phyloP scores from a whole-genome alignment of 2,113 vertebrate genomes.

The Pogona vitticeps region DNA sequence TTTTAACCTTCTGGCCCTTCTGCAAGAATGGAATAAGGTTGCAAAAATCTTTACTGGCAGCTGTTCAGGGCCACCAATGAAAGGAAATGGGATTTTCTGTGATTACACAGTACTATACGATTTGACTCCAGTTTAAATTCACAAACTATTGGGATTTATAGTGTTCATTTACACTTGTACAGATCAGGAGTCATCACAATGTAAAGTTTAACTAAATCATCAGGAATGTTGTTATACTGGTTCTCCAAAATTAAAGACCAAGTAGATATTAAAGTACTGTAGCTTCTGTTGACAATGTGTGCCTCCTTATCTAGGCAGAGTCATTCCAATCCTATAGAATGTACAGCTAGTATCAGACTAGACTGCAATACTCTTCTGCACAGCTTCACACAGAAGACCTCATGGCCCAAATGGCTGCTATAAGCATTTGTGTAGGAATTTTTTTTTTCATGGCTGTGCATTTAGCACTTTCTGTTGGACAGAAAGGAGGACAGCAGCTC shows the following conservation, averaged over 20 bases:
- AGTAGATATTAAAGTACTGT: conserved; percentile 3
- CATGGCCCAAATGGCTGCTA: not conserved
- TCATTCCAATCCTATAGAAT: not conserved
- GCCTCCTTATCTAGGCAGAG: not conserved
- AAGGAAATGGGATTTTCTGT: not conserved
- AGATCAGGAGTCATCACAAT: not conserved
- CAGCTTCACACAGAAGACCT: not conserved
- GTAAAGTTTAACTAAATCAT: not conserved
- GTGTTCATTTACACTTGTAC: not conserved
- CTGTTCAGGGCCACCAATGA: not conserved
- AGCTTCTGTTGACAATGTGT: not conserved
- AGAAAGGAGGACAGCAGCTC: not conserved
- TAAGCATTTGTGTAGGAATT: not conserved
- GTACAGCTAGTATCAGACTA: not conserved
- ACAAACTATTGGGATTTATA: not conserved
- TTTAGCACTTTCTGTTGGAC: not conserved
- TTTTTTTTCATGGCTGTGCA: not conserved
- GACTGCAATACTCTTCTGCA: not conserved
- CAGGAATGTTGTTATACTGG: conserved; percentile 3
- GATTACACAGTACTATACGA: not conserved
- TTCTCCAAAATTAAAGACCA: conserved; percentile 21
- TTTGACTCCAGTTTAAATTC: not conserved
- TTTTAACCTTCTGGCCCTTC: not conserved
- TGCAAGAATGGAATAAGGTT: conserved; percentile 2
- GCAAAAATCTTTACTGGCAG: conserved; percentile 9